These are phyloP conservation scores for Iselma pallidipennis DNA, from an alignment of 2,888 invertebrate species.

Conservation along the genomic window DNA sequence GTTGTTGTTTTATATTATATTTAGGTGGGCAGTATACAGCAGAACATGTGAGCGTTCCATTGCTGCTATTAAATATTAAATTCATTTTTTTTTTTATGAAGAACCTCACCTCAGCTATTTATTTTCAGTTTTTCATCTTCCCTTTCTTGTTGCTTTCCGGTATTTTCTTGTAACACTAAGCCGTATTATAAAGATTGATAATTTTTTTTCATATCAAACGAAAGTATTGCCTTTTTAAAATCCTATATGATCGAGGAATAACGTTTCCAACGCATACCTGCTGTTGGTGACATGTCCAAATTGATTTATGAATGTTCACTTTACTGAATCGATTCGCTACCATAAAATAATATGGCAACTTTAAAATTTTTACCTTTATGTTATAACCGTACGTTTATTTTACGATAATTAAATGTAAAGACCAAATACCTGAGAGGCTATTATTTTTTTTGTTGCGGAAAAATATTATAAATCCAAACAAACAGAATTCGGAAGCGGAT, in stretches of 20 bases:
- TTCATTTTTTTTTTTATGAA: too few relatives aligned
- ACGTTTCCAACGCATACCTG: slow-evolving; percentile 1
- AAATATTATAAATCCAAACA: too few relatives aligned
- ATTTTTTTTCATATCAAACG: background rate
- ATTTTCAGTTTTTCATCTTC: background rate
- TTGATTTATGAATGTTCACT: slow-evolving; percentile 21
- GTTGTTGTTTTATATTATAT: too few relatives aligned
- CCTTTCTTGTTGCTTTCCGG: too few relatives aligned
- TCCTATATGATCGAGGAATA: background rate
- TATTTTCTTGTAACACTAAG: background rate
- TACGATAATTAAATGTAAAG: too few relatives aligned
- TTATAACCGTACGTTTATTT: too few relatives aligned
- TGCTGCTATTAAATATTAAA: too few relatives aligned
- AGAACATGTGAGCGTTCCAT: too few relatives aligned
- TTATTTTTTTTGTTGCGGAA: too few relatives aligned
- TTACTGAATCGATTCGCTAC: slow-evolving; percentile 12
- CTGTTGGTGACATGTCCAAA: slow-evolving; percentile 17
- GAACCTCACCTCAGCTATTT: background rate
- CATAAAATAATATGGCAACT: background rate
- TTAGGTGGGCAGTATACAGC: too few relatives aligned
- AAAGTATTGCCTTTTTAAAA: background rate
- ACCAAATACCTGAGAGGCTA: too few relatives aligned
- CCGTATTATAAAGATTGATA: background rate
- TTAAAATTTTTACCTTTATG: background rate
- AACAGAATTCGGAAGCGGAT: too few relatives aligned